These are phyloP conservation scores for Garrulus glandarius DNA, from an alignment of 2,797 vertebrate genomes.

Conservation along the genomic window DNA sequence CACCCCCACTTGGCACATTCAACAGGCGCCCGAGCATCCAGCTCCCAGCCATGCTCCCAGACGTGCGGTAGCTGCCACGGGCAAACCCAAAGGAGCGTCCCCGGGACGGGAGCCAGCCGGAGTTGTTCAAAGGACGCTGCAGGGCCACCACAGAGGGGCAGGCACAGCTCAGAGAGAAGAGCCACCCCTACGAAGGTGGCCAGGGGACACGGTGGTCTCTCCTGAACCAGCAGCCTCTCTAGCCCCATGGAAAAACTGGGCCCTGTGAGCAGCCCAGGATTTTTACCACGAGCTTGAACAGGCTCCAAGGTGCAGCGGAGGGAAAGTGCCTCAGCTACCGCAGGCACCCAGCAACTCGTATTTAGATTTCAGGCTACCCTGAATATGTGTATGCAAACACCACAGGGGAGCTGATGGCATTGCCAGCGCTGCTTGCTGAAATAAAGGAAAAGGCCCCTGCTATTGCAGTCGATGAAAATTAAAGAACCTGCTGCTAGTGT, in stretches of 20 bases:
- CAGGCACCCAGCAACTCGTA: neutral
- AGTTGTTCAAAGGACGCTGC: neutral
- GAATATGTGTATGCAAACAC: neutral
- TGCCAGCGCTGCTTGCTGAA: neutral
- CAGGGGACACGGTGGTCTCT: neutral
- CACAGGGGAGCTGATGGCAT: neutral
- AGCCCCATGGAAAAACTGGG: neutral
- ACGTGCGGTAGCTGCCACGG: rapidly evolving
- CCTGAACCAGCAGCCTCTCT: neutral
- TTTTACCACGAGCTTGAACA: neutral
- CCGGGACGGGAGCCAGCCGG: neutral
- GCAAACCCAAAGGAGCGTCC: neutral
- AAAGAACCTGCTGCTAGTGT: neutral
- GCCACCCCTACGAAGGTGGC: neutral
- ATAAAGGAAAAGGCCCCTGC: neutral
- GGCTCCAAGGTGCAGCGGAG: neutral
- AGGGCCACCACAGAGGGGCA: neutral
- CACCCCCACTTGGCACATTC: rapidly evolving
- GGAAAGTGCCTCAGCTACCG: neutral
- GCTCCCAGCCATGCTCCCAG: neutral
- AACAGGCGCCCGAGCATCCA: rapidly evolving
- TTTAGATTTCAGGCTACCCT: neutral
- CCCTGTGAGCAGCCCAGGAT: neutral
- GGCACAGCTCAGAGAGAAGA: neutral
- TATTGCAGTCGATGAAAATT: neutral